Conservation (phyloP, 2,888 invertebrate genomes). For the Cephus runcator region DNA sequence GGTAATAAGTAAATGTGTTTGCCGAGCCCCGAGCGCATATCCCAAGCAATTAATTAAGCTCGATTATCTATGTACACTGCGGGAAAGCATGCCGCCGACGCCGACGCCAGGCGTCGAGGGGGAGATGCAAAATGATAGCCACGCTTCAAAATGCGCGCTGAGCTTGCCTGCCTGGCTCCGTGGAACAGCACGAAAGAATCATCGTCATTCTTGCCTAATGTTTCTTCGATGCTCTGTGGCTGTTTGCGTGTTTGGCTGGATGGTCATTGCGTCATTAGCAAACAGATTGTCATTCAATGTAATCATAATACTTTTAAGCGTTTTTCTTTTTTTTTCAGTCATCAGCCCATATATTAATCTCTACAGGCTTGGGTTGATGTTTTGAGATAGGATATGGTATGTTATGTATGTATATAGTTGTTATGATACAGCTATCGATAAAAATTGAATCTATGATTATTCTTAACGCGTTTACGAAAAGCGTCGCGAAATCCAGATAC, state of each 20-base stretch:
- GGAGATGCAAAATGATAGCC: slow-evolving; percentile 49
- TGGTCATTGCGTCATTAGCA: background rate
- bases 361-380: background rate
- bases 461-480: background rate
- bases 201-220: background rate
- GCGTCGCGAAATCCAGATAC: slow-evolving; percentile 45
- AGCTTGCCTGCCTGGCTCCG: background rate
- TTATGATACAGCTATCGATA: background rate
- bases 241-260: background rate
- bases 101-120: slow-evolving; percentile 13
- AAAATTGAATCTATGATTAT: background rate
- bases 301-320: background rate
- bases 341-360: background rate
- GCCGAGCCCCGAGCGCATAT: slow-evolving; percentile 52
- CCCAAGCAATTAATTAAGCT: slow-evolving; percentile 62
- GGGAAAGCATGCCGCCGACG: slow-evolving; percentile 42
- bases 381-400: background rate
- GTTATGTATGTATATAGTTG: background rate
- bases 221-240: background rate
- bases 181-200: background rate
- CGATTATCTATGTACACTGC: slow-evolving; percentile 60
- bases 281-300: background rate
- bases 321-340: background rate
- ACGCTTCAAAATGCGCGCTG: slow-evolving; percentile 38
- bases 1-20: slow-evolving; percentile 63